Conservation (phyloP, 2,888 invertebrate species). For the Piscicola geometra region DNA sequence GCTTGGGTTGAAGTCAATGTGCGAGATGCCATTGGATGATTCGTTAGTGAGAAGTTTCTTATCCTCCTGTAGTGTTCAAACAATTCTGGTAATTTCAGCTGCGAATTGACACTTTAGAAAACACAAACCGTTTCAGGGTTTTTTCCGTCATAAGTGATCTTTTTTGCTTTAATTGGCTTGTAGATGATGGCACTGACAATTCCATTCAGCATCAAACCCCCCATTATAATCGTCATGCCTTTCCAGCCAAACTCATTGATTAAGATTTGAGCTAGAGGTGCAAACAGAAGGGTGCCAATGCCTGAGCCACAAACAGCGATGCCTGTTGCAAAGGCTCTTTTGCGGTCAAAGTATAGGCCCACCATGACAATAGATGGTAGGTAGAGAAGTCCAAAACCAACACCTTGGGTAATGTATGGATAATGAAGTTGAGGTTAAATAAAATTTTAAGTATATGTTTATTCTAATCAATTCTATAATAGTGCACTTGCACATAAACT, state of each 20-base stretch:
- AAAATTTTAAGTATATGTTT: background rate
- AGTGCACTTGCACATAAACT: too few relatives aligned
- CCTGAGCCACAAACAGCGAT: conserved; percentile 94
- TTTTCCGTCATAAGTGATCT: background rate
- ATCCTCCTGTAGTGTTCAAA: background rate
- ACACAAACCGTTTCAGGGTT: too few relatives aligned
- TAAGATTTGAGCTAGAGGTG: conserved; percentile 70
- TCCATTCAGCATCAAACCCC: conserved; percentile 74
- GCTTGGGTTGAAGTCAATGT: background rate
- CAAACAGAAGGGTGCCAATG: conserved; percentile 80
- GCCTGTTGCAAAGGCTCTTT: conserved; percentile 89
- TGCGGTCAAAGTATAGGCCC: conserved; percentile 93
- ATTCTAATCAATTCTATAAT: too few relatives aligned
- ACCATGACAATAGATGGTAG: conserved; percentile 90
- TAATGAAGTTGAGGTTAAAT: background rate
- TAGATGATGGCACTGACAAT: conserved; percentile 73
- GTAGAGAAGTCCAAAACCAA: conserved; percentile 89
- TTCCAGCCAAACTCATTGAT: conserved; percentile 70
- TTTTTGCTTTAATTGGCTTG: conserved; percentile 66
- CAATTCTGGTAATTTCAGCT: too few relatives aligned
- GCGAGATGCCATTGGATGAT: background rate
- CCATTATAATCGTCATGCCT: conserved; percentile 69
- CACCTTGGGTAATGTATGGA: conserved; percentile 61
- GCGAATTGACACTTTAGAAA: too few relatives aligned
- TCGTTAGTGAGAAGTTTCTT: background rate